Base-by-base conservation (phyloP, 2,797 vertebrate genomes). In the Taenioides sp. region DNA sequence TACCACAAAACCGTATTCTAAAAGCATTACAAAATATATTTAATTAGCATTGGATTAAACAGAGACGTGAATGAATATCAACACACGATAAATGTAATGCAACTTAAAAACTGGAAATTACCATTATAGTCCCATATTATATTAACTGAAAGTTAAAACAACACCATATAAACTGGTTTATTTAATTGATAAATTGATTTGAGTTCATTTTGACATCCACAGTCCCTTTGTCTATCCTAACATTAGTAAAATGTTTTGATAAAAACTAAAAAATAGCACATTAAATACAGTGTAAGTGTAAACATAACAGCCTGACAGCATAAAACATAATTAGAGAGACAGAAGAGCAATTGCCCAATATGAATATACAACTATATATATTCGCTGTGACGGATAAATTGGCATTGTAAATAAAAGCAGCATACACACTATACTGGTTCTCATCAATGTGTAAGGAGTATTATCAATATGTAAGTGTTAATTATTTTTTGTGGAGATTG, bases 151-250 rank as follows among this genome's bases (percentile, higher is more conserved):
- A 52, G 2, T n/a, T 17, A 65, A 27, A 3, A 27, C 16, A 27
- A 47, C 11, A 25, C 49, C 64, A 52, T 12, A 31, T 9, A 4
- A 65, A 65, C 20, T 11, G 17, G 47, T 52, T 5, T 28, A 66
- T 52, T 27, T 52, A 12, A 25, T 27, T 50, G 22, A 63, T 43
- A 23, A 6, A 64, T 43, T 25, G 37, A 16, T 20, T 0, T 47
- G 22, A 22, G 31, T 69, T 27, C 9, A 59, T 27, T 67, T 57
- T 37, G 43, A 20, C 14, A 69, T 43, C 54, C 71, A 62, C 17
- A 55, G 77, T 86, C 78, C 83, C 80, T 86, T 90, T 89, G 37
- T 75, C 23, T 34, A 74, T 84, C 77, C 67, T 57, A 81, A 64
- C 28, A 75, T 80, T 84, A 75, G 69, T 79, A 65, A 81, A 76